Percentiles rank a stretch among this genome's conserved stretches.
phyloP scores from a whole-genome alignment of 2,888 invertebrate species.

The Heliconius ethilla region DNA sequence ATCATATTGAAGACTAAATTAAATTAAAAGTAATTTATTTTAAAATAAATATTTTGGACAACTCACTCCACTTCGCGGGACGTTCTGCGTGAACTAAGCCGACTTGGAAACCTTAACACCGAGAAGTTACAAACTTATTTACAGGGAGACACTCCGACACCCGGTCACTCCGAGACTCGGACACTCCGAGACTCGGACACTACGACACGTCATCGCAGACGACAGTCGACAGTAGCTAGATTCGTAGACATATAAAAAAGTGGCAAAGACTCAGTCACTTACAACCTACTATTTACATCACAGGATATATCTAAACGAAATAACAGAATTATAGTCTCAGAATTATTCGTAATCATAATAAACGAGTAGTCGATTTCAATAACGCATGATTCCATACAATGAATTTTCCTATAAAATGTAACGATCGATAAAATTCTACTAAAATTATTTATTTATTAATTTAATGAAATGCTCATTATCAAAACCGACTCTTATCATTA shows the following conservation, averaged over 20 bases:
- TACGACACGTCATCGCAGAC: constrained; percentile 45
- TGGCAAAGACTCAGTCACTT: constrained; percentile 80
- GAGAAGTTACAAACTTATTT: constrained; percentile 74
- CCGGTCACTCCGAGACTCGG: constrained; percentile 20
- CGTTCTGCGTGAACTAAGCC: constrained; percentile 23
- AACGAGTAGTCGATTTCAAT: constrained; percentile 36
- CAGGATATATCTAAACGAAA: constrained; percentile 42
- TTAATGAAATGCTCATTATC: constrained; percentile 22
- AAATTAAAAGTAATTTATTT: not conserved
- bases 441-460: constrained; percentile 10
- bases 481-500: constrained; percentile 33
- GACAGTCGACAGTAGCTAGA: constrained; percentile 51
- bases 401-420: constrained; percentile 11
- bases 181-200: constrained; percentile 47
- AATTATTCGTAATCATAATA: constrained; percentile 39
- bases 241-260: constrained; percentile 80
- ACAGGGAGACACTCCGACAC: constrained; percentile 49
- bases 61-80: constrained; percentile 13
- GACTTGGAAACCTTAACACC: constrained; percentile 57
- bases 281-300: constrained; percentile 75
- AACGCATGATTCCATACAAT: constrained; percentile 16
- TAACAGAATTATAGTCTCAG: constrained; percentile 42
- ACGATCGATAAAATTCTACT: constrained; percentile 17
- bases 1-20: not conserved
- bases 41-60: not conserved